Percentiles rank a stretch among this genome's conserved stretches.
These are phyloP conservation scores for Drosophila littoralis DNA, from an alignment of 1,140 invertebrate genomes.

Conservation along the genomic window DNA sequence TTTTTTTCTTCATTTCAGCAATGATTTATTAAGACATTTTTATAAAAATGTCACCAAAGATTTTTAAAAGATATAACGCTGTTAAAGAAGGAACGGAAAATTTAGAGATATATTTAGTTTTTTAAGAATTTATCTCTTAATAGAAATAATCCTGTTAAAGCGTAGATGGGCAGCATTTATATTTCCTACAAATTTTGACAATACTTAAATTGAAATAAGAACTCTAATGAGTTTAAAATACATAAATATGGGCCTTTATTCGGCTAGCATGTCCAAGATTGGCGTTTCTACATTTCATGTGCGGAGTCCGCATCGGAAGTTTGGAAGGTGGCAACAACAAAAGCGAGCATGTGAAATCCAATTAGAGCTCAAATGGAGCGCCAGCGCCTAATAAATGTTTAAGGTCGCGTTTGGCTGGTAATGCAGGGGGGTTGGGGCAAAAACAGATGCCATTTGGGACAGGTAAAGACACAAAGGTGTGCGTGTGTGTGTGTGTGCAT, in stretches of 20 bases:
- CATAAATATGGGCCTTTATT: conserved; percentile 6
- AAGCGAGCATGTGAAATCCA: conserved; percentile 59
- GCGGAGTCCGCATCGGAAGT: conserved; percentile 54
- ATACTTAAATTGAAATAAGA: not conserved
- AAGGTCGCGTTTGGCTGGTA: conserved; percentile 55
- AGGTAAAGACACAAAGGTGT: conserved; percentile 10
- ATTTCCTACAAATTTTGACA: conserved; percentile 2
- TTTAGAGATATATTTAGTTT: too few species aligned
- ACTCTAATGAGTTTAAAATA: conserved; percentile 13
- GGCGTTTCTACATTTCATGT: conserved; percentile 12
- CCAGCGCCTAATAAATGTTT: conserved; percentile 32
- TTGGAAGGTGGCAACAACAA: conserved; percentile 39
- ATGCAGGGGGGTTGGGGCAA: not conserved
- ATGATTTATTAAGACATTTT: too few species aligned
- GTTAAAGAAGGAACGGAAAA: too few species aligned
- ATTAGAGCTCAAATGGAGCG: conserved; percentile 68
- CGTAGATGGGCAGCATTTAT: not conserved
- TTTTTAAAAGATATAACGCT: too few species aligned
- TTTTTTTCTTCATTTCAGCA: too few species aligned
- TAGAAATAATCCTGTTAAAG: not conserved
- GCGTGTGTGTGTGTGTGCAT: conserved; percentile 18
- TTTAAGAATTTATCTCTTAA: too few species aligned
- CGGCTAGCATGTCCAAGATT: conserved; percentile 12
- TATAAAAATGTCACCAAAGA: too few species aligned
- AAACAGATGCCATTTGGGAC: not conserved